Evolutionary conservation across 2,888 invertebrate genomes (phyloP), one percentile per base, ranked within the genome.

Genomic region (Cacoxenus indagator): DNA sequence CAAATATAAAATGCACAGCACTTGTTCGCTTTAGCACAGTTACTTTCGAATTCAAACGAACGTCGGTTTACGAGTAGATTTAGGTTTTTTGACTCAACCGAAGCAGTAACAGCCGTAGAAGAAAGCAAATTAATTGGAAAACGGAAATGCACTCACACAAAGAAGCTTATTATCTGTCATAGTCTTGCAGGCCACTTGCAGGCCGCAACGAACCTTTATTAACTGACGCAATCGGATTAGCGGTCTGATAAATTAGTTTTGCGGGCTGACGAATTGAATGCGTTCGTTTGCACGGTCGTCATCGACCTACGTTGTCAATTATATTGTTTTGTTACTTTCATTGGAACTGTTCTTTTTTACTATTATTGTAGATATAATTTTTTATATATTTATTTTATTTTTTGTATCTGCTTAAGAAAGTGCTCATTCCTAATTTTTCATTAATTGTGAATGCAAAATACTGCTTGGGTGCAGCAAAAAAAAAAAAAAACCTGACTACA

Each of bases 271-370:
- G 74, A 76, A 76, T 74, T 72, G 70, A 70, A 65, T 43, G 24
- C 37, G 37, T 37, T 11, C 37, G 14, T 37, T 37, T 37, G 8
- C 37, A 37, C 14, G 37, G 37, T 37, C 37, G 8, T 37, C 14
- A 37, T 37, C 37, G 37, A 37, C 37, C 8, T 11, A 14, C 37
- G 37, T 14, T 2, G 37, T 11, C 8, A 4, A 37, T 37, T 37
- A 11, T 14, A 43, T 43, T 43, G 48, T 26, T 24, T 37, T 51
- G 61, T 76, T 75, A 81, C 81, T 82, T 79, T 79, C 83, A 73
- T 76, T 82, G 83, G 76, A 83, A 82, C 77, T 78, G 77, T 75
- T 79, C 67, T 17, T 55, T 68, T 68, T 57, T 67, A 70, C 65
- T 51, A 19, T 19, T 51, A 19, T 69, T 72, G 62, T 72, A 46